phyloP scores from a whole-genome alignment of 2,797 vertebrate species.

The Xiphorhynchus erythropygius region DNA sequence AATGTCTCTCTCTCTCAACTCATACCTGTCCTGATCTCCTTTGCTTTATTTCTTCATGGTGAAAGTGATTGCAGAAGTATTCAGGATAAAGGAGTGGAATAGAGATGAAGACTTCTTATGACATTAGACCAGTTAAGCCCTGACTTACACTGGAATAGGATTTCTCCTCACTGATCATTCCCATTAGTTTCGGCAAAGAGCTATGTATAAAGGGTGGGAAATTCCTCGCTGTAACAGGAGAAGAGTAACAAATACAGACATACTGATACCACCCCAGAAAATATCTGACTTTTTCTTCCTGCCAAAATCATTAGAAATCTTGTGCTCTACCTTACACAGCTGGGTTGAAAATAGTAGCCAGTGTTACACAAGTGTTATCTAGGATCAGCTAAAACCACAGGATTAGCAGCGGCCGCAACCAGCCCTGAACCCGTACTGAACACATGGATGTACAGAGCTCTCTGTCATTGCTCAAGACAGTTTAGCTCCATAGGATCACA shows the following conservation, averaged over 20 bases:
- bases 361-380: background rate
- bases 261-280: background rate
- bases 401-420: accelerated
- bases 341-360: background rate
- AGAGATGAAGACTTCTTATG: background rate
- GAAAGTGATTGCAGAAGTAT: background rate
- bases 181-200: background rate
- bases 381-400: background rate
- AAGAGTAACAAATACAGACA: background rate
- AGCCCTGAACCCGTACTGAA: background rate
- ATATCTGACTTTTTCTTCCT: background rate
- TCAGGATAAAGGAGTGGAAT: background rate
- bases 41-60: background rate
- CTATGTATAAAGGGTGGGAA: background rate
- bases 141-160: background rate
- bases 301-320: background rate
- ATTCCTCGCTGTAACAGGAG: background rate
- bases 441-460: accelerated
- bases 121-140: background rate
- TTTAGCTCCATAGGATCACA: background rate
- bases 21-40: background rate
- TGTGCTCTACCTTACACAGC: background rate
- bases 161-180: background rate
- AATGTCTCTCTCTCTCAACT: background rate
- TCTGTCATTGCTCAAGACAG: background rate